Evolutionary conservation across 2,797 vertebrate genomes (phyloP).

Genomic region (Petrocephalus sullivani): DNA sequence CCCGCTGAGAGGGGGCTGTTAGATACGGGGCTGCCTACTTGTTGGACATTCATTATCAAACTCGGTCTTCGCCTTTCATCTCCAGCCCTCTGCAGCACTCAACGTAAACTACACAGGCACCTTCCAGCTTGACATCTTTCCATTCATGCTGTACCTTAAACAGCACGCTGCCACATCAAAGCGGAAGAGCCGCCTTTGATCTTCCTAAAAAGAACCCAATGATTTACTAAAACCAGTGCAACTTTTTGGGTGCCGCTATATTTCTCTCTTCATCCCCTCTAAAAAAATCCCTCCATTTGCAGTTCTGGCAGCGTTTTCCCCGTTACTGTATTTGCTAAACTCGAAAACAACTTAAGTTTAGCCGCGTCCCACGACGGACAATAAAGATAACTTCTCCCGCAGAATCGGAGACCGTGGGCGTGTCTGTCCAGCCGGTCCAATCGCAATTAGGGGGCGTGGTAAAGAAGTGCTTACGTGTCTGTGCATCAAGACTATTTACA

Average conservation of each 20-base stretch:
- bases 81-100: slow-evolving; percentile 87
- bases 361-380: background rate
- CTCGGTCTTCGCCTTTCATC: slow-evolving; percentile 94
- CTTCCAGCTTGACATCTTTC: slow-evolving; percentile 97
- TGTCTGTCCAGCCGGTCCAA: background rate
- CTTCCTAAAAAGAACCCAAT: slow-evolving; percentile 88
- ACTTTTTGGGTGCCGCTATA: slow-evolving; percentile 71
- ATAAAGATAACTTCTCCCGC: background rate
- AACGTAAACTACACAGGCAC: slow-evolving; percentile 96
- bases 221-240: slow-evolving; percentile 87
- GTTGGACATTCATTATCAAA: slow-evolving; percentile 98
- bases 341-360: background rate
- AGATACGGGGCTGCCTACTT: slow-evolving; percentile 69
- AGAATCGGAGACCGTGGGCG: background rate
- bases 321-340: background rate
- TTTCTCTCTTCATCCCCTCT: slow-evolving; percentile 42
- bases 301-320: slow-evolving; percentile 8
- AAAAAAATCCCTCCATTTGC: slow-evolving; percentile 48
- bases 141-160: slow-evolving; percentile 98
- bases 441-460: background rate
- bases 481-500: background rate
- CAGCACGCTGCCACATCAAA: slow-evolving; percentile 97
- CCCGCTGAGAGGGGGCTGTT: slow-evolving; percentile 59
- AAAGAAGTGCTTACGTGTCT: background rate
- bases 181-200: slow-evolving; percentile 81